A percentile compares a stretch with the other conserved stretches of the same genome.
phyloP scores from a whole-genome alignment of 2,113 vertebrate species.

The Dasyornis broadbenti region DNA sequence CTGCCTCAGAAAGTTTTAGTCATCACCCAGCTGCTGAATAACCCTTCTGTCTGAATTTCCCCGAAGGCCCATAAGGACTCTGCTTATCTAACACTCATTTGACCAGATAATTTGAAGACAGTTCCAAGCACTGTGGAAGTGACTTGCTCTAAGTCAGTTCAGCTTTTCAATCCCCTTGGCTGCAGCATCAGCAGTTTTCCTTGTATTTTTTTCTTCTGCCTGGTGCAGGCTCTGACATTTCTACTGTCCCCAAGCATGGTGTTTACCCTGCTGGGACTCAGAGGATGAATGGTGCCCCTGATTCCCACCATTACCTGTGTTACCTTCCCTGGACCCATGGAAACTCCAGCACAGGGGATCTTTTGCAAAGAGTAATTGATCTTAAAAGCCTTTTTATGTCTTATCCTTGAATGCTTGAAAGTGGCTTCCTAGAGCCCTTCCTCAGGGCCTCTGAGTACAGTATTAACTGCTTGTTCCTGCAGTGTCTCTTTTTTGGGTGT shows the following conservation, averaged over 20 bases:
- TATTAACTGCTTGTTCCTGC: background rate
- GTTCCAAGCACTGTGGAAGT: conserved; percentile 2
- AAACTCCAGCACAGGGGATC: background rate
- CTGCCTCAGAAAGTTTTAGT: conserved; percentile 20
- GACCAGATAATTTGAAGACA: conserved; percentile 22
- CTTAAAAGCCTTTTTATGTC: background rate
- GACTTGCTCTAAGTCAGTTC: background rate
- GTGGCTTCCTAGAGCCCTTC: background rate
- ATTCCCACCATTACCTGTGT: background rate
- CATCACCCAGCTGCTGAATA: conserved; percentile 39
- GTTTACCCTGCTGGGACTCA: background rate
- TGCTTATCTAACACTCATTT: conserved; percentile 40
- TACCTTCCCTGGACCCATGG: background rate
- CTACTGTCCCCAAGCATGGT: background rate
- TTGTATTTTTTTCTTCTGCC: background rate
- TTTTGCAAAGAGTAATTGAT: background rate
- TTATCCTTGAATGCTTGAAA: background rate
- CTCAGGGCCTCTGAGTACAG: background rate
- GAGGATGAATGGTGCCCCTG: background rate
- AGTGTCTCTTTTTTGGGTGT: background rate
- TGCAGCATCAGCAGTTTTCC: conserved; percentile 39
- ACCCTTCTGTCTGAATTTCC: conserved; percentile 28
- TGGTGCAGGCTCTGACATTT: background rate
- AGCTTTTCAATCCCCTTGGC: background rate
- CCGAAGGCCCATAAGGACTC: background rate